These are phyloP conservation scores for Orycteropus afer DNA, from an alignment of 2,113 vertebrate genomes.

Conservation along the genomic window DNA sequence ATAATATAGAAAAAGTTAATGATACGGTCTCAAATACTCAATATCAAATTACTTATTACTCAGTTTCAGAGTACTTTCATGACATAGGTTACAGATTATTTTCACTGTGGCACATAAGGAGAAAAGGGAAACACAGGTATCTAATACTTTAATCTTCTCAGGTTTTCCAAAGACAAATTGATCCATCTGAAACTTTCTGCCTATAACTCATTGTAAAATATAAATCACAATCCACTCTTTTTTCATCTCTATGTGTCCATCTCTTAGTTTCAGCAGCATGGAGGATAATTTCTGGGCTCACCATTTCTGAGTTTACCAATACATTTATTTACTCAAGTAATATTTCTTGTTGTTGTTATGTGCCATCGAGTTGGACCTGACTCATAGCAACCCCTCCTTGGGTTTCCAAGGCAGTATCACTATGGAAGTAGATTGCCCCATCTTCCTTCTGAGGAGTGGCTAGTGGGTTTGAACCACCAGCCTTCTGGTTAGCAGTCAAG, in stretches of 20 bases:
- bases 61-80: neutral
- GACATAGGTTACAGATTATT: neutral
- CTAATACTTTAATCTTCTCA: neutral
- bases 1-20: neutral
- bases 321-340: neutral
- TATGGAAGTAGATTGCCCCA: no score
- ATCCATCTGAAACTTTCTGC: neutral
- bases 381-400: no score
- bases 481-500: no score
- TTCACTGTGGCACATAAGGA: neutral
- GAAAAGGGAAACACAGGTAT: neutral
- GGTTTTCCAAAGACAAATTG: constrained; percentile 3
- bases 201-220: neutral
- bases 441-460: no score
- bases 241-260: neutral
- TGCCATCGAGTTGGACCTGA: no score
- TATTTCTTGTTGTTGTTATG: no score
- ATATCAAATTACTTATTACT: neutral
- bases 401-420: no score
- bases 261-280: neutral
- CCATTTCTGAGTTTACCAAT: neutral
- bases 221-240: neutral
- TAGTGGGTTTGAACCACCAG: no score
- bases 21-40: neutral
- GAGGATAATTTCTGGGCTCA: neutral